Evolutionary conservation across 2,797 vertebrate species (phyloP), one percentile per base, ranked within the genome.

Genomic region (Catostomus latipinnis): DNA sequence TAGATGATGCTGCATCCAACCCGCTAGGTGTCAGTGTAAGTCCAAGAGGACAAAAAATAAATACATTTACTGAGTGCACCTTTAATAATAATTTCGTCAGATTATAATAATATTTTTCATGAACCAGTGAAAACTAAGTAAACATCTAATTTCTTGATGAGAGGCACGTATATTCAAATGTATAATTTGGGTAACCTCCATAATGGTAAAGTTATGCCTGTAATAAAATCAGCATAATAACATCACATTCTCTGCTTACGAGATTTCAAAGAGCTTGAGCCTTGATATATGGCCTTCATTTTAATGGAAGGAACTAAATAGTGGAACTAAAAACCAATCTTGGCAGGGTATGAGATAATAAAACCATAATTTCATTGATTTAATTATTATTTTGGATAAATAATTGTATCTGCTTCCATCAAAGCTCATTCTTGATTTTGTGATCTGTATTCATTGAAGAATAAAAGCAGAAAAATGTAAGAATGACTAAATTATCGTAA

Each of bases 331-430:
- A 90, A 81, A 86, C 84, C 77, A 84, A 87, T 83, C 83, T 90
- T 88, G 90, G 91, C 91, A 90, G 90, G 74, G 63, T 74, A 71
- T 77, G 65, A 90, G 89, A 88, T 85, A 88, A 91, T 92, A 92
- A 93, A 93, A 92, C 81, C 52, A 90, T 89, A 43, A 90, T 92
- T 92, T 91, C 86, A 91, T 91, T 56, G 82, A 91, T 92, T 91
- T 85, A 86, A 89, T 84, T 80, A 87, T 92, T 79, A 91, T 90
- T 92, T 90, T 83, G 88, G 90, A 85, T 86, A 85, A 88, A 91
- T 87, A 81, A 90, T 89, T 81, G 86, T 90, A 85, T 86, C 86
- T 69, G 78, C 86, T 87, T 86, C 81, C 66, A 85, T 81, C 74
- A 83, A 82, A 88, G 87, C 90, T 89, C 82, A 90, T 91, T 85